phyloP scores from a whole-genome alignment of 2,888 invertebrate species.

The Trimorus sp. region DNA sequence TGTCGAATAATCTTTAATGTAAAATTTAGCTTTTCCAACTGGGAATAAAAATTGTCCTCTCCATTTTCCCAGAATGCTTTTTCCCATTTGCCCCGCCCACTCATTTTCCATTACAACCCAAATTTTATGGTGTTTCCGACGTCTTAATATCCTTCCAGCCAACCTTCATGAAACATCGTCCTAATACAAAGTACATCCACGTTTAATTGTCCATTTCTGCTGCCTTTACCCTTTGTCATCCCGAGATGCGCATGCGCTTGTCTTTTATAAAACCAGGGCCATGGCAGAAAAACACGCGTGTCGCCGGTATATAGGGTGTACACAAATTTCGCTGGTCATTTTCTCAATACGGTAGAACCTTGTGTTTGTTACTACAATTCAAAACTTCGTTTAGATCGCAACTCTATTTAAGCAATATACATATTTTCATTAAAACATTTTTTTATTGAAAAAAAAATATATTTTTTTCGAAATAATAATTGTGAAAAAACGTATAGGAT shows the following conservation, averaged over 20 bases:
- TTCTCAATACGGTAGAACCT: not conserved
- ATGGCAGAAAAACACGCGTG: constrained; percentile 61
- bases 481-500: too few species aligned
- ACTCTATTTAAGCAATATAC: not conserved
- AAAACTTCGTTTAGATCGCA: constrained; percentile 13
- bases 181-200: constrained; percentile 55
- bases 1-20: too few species aligned
- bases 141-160: constrained; percentile 12
- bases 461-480: too few species aligned
- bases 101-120: not conserved
- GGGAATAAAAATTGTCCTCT: too few species aligned
- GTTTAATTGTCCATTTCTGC: constrained; percentile 63
- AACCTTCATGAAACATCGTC: constrained; percentile 36
- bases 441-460: too few species aligned
- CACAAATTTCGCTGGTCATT: constrained; percentile 34
- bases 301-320: constrained; percentile 57
- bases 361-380: not conserved
- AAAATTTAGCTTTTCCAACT: too few species aligned
- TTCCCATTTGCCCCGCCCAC: not conserved
- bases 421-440: too few species aligned
- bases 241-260: constrained; percentile 64
- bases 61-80: too few species aligned
- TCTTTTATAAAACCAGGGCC: constrained; percentile 62
- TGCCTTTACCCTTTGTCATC: constrained; percentile 62
- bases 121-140: constrained; percentile 9